phyloP scores from a whole-genome alignment of 2,797 vertebrate species.

The Hemibagrus guttatus region DNA sequence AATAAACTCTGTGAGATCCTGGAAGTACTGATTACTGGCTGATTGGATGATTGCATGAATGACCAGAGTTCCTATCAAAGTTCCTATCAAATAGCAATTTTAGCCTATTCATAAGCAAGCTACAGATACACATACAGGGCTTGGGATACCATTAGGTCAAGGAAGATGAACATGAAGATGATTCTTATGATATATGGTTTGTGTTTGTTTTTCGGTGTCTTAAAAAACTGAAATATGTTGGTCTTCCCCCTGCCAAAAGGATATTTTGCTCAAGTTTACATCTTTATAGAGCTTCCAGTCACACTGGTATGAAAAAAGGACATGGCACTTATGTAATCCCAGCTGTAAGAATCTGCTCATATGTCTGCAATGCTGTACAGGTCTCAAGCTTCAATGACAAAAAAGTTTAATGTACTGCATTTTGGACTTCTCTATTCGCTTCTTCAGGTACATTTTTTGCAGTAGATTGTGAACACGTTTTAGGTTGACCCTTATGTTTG shows the following conservation, averaged over 20 bases:
- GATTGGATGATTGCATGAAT: not conserved
- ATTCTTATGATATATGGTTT: not conserved
- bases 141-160: constrained; percentile 22
- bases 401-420: not conserved
- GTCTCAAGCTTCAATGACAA: not conserved
- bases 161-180: constrained; percentile 33
- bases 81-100: not conserved
- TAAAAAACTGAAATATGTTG: constrained; percentile 24
- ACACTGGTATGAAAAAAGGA: constrained; percentile 26
- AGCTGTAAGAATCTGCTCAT: constrained; percentile 19
- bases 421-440: not conserved
- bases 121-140: not conserved
- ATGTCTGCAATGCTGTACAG: constrained; percentile 6
- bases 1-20: too few species aligned
- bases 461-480: not conserved
- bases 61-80: not conserved
- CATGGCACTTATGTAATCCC: not conserved
- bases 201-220: constrained; percentile 18
- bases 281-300: constrained; percentile 48
- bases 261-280: constrained; percentile 17
- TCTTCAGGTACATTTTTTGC: not conserved
- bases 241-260: constrained; percentile 40
- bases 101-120: not conserved
- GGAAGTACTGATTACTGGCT: not conserved
- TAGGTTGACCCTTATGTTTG: not conserved